These are phyloP conservation scores for Archocentrus centrarchus DNA, from an alignment of 2,113 vertebrate genomes.

Conservation along the genomic window DNA sequence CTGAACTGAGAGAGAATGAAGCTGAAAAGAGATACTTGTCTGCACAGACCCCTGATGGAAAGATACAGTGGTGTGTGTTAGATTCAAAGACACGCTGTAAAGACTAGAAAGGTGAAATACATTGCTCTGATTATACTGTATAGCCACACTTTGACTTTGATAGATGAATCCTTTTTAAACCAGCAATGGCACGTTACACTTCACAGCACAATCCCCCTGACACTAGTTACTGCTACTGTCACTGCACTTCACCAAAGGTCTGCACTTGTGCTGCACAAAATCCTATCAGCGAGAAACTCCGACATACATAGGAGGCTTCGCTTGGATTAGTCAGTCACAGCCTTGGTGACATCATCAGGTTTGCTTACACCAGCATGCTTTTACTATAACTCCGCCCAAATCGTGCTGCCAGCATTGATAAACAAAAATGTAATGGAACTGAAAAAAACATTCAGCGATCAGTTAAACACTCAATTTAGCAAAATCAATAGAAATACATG, in stretches of 20 bases:
- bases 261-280: slow-evolving; percentile 25
- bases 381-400: slow-evolving; percentile 12
- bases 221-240: slow-evolving; percentile 23
- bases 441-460: background rate
- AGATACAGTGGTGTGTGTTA: slow-evolving; percentile 11
- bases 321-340: slow-evolving; percentile 45
- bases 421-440: background rate
- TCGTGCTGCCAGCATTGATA: background rate
- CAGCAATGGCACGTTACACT: slow-evolving; percentile 29
- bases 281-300: slow-evolving; percentile 40
- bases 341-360: slow-evolving; percentile 31
- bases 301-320: slow-evolving; percentile 47
- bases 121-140: slow-evolving; percentile 15
- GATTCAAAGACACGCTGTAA: slow-evolving; percentile 6
- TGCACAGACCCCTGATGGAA: slow-evolving; percentile 19
- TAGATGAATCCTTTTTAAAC: slow-evolving; percentile 31
- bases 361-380: slow-evolving; percentile 32
- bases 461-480: background rate
- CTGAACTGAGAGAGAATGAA: slow-evolving; percentile 39
- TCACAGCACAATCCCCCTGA: slow-evolving; percentile 25
- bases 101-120: slow-evolving; percentile 23
- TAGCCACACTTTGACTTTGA: slow-evolving; percentile 33
- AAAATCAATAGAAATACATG: background rate
- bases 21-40: slow-evolving; percentile 25
- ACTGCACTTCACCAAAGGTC: slow-evolving; percentile 21